A percentile compares a stretch with the other conserved stretches of the same genome.
Conservation (phyloP, 2,888 invertebrate genomes). For the Celastrina argiolus region DNA sequence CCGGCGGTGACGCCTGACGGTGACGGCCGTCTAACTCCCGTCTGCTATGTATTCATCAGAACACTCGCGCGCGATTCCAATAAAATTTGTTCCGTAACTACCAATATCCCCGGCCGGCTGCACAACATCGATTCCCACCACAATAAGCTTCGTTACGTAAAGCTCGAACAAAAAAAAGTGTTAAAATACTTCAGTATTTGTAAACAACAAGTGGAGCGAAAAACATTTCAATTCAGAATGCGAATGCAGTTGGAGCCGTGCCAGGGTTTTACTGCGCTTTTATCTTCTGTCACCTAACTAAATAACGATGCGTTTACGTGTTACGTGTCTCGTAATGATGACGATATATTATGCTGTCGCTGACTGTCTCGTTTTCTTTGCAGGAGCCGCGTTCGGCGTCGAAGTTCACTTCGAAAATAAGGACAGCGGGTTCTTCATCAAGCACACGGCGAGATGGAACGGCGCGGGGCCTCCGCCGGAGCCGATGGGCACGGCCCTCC, state of each 20-base stretch:
- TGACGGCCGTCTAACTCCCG: conserved; percentile 39
- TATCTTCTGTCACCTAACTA: conserved; percentile 54
- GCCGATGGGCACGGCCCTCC: conserved; percentile 67
- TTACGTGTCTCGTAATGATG: conserved; percentile 38
- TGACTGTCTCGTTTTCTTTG: conserved; percentile 36
- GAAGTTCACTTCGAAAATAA: conserved; percentile 95
- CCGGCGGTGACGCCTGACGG: conserved; percentile 46
- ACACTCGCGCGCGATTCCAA: conserved; percentile 14
- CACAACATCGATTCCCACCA: conserved; percentile 16
- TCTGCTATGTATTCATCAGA: conserved; percentile 25
- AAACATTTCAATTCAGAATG: conserved; percentile 50
- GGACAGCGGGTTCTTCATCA: conserved; percentile 93
- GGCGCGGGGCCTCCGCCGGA: conserved; percentile 71
- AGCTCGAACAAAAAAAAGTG: conserved; percentile 27
- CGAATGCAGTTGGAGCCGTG: conserved; percentile 56
- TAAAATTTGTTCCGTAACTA: conserved; percentile 2
- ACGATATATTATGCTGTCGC: conserved; percentile 35
- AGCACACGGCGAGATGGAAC: conserved; percentile 87
- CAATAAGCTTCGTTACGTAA: conserved; percentile 21
- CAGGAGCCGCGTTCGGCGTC: conserved; percentile 84
- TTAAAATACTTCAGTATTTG: conserved; percentile 50
- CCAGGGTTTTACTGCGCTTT: conserved; percentile 61
- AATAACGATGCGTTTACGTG: conserved; percentile 58
- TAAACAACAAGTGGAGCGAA: conserved; percentile 52
- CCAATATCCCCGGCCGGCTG: not conserved